These are phyloP conservation scores for Rhincodon typus DNA, from an alignment of 2,797 vertebrate genomes.

Conservation along the genomic window DNA sequence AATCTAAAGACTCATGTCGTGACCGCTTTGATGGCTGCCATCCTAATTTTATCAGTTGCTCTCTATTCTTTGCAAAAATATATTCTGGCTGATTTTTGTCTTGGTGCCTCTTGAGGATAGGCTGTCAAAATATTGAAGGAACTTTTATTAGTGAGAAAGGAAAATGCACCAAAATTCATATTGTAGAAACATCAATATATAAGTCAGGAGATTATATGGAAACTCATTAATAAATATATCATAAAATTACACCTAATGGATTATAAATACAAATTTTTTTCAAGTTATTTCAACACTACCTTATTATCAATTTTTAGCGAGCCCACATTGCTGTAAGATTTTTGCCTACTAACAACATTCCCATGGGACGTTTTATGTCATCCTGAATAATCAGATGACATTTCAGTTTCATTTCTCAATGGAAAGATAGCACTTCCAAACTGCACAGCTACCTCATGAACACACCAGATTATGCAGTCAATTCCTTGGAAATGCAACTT, in stretches of 20 bases:
- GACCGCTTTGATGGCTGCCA: conserved; percentile 45
- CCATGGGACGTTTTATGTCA: neutral
- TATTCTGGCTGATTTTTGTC: conserved; percentile 54
- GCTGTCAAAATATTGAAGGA: conserved; percentile 47
- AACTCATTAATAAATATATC: neutral
- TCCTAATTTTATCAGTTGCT: conserved; percentile 51
- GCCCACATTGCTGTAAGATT: neutral
- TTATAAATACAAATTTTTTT: no score
- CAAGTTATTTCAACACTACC: neutral
- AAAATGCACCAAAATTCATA: neutral
- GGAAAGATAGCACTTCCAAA: neutral
- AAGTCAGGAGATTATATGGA: conserved; percentile 32
- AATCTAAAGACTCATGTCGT: conserved; percentile 37
- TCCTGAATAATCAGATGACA: neutral
- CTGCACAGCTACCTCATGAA: neutral
- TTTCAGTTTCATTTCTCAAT: neutral
- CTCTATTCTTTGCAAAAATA: conserved; percentile 52
- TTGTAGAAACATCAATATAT: conserved; percentile 38
- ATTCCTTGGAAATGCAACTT: neutral
- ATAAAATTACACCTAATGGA: neutral
- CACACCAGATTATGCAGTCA: neutral
- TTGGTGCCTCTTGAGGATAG: conserved; percentile 61
- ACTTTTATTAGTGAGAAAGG: conserved; percentile 31
- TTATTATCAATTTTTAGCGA: neutral
- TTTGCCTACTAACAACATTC: neutral